These are phyloP conservation scores for Gallinago paraguaiae DNA, from an alignment of 2,113 vertebrate genomes.

Conservation along the genomic window DNA sequence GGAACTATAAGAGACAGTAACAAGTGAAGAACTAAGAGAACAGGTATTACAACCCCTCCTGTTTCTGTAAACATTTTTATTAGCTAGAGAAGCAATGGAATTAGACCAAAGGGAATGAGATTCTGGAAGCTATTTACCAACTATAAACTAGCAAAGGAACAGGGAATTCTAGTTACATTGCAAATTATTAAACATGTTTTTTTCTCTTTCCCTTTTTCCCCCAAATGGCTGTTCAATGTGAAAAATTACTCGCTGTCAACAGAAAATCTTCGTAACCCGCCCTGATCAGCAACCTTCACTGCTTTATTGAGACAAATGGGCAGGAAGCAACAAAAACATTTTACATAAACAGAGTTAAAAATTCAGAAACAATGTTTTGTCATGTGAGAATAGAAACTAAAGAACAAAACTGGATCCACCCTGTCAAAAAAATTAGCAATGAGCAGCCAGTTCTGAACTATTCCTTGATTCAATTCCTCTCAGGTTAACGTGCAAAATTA, in stretches of 20 bases:
- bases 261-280: not conserved
- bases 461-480: not conserved
- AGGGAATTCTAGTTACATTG: constrained; percentile 35
- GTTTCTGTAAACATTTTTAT: constrained; percentile 10
- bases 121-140: constrained; percentile 26
- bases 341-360: not conserved
- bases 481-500: not conserved
- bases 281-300: not conserved
- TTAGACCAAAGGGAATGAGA: constrained; percentile 8
- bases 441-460: not conserved
- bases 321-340: not conserved
- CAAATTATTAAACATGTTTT: constrained; percentile 29
- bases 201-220: constrained; percentile 1
- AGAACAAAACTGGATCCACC: not conserved
- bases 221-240: constrained; percentile 35
- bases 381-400: not conserved
- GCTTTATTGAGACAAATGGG: constrained; percentile 35
- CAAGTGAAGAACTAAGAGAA: not conserved
- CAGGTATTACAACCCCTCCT: not conserved
- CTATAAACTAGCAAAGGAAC: constrained; percentile 18
- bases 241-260: constrained; percentile 45
- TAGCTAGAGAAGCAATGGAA: not conserved
- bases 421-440: not conserved
- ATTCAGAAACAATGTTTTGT: not conserved
- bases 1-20: not conserved